Base-by-base conservation (phyloP, 2,113 vertebrate genomes). In the Marmota monax region DNA sequence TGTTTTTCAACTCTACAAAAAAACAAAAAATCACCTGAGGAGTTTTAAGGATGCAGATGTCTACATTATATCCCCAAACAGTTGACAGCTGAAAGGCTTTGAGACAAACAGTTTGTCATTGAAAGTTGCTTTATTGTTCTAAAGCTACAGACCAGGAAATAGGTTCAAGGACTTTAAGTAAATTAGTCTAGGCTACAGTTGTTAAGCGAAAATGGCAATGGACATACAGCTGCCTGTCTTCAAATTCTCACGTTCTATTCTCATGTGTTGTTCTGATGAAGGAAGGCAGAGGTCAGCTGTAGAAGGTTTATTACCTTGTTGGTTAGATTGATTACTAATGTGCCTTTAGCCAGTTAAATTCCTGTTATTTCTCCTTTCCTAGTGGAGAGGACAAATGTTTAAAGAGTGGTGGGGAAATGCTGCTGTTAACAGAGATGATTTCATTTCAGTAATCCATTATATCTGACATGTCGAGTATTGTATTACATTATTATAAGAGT, bases 401-500 rank as follows among this genome's bases (percentile, higher is more conserved):
- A 73, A 32, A 45, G 79, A 97, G n/a, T 80, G 25, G 27, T 72
- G 72, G 37, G 89, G 53, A 69, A 90, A 51, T 63, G 51, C n/a
- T 88, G 58, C 65, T 63, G 34, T 74, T 74, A 79, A 84, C 70
- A 79, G 73, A 61, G 70, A 39, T 73, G 61, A 63, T 63, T 63
- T 63, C 61, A 10, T 63, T 63, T 63, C 22, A 63, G 23, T 69
- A 78, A 93, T 76, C 7, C 5, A 16, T 84, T 92, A 93, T 79
- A 84, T 58, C 42, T 72, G 23, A 84, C 16, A 82, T n/a, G 39
- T 88, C 83, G 94, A 83, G 65, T 58, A 85, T 37, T 78, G 10
- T 11, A 89, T 92, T 51, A 27, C 29, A 69, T 91, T 94, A 84
- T 82, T 93, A 56, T 45, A 77, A 74, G 67, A 61, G 13, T 70